These are phyloP conservation scores for Heterotis niloticus DNA, from an alignment of 2,113 vertebrate species.

Conservation along the genomic window DNA sequence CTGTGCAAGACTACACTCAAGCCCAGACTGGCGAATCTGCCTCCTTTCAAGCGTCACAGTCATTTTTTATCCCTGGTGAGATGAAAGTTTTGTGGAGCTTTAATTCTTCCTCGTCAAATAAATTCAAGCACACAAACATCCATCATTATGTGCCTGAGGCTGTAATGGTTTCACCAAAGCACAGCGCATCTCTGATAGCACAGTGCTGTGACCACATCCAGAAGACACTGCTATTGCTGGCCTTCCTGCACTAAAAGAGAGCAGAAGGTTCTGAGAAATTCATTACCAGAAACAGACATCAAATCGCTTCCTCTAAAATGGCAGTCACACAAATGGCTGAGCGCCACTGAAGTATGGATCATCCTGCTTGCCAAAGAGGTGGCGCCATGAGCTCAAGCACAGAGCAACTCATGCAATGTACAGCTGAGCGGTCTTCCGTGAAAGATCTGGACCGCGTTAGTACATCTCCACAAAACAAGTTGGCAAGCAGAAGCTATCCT, in stretches of 20 bases:
- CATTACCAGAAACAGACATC: neutral
- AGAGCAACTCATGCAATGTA: neutral
- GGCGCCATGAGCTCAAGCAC: neutral
- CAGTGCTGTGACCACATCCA: neutral
- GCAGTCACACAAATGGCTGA: neutral
- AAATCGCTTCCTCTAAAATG: neutral
- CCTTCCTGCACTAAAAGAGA: neutral
- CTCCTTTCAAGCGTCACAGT: neutral
- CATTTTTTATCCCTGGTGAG: conserved; percentile 1
- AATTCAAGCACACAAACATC: conserved; percentile 8
- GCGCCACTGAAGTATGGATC: neutral
- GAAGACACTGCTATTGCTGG: neutral
- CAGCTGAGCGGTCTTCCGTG: neutral
- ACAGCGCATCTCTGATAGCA: neutral
- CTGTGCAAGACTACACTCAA: neutral
- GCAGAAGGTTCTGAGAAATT: neutral
- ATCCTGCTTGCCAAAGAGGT: neutral
- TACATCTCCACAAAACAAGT: neutral
- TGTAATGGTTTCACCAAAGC: neutral
- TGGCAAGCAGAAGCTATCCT: neutral
- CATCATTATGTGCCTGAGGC: neutral
- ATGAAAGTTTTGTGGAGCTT: neutral
- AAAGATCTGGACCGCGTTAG: neutral
- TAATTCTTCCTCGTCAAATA: conserved; percentile 17
- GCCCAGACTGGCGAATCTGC: neutral